A percentile compares a stretch with the other conserved stretches of the same genome.
These are phyloP conservation scores for Pomatostomus ruficeps DNA, from an alignment of 2,113 vertebrate species.

Conservation along the genomic window DNA sequence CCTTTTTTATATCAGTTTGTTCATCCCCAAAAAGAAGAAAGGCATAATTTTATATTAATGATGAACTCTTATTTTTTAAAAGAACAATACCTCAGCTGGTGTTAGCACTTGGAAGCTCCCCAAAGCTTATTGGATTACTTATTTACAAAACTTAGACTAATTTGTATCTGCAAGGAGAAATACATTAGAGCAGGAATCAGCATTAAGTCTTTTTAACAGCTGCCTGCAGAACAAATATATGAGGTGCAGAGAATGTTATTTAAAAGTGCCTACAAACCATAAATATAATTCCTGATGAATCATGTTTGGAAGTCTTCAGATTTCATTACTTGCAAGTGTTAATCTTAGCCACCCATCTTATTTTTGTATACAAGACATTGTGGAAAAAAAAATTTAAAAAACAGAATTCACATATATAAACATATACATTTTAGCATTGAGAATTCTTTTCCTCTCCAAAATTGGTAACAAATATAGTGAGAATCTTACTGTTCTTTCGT, in stretches of 20 bases:
- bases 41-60: background rate
- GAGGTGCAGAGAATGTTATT: background rate
- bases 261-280: background rate
- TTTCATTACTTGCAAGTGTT: background rate
- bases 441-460: background rate
- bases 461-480: background rate
- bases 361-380: background rate
- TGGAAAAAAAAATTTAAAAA: background rate
- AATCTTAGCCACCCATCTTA: background rate
- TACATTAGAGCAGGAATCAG: background rate
- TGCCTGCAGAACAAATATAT: background rate
- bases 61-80: background rate
- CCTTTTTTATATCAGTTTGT: background rate
- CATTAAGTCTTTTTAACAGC: background rate
- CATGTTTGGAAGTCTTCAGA: background rate
- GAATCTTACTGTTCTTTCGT: background rate
- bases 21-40: background rate
- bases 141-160: constrained; percentile 7
- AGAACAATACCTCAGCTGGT: background rate
- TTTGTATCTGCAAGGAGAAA: constrained; percentile 3
- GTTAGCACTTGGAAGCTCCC: background rate
- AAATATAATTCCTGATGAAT: background rate
- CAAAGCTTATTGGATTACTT: background rate
- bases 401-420: background rate
- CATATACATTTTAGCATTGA: background rate